phyloP scores from a whole-genome alignment of 2,888 invertebrate species.

The Prenolepis imparis region DNA sequence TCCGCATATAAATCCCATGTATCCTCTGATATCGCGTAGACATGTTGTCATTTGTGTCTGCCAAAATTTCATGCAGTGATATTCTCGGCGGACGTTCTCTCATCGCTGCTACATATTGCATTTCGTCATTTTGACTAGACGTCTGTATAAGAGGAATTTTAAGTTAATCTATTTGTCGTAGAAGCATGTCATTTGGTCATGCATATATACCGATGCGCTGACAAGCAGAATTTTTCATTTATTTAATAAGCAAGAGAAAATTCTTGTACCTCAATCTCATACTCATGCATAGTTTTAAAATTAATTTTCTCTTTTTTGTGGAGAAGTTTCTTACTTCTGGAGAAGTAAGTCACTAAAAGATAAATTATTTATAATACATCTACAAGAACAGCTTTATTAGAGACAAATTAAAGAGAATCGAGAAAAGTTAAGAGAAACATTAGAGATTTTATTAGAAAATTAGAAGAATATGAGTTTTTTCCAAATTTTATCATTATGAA shows the following conservation, averaged over 20 bases:
- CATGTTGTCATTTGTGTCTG: background rate
- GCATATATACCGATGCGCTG: background rate
- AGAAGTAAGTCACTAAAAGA: background rate
- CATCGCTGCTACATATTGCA: conserved; percentile 21
- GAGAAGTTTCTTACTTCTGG: background rate
- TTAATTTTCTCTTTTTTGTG: background rate
- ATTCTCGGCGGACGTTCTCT: background rate
- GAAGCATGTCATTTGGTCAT: conserved; percentile 1
- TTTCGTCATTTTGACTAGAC: conserved; percentile 11
- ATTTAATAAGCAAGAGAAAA: background rate
- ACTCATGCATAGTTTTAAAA: background rate
- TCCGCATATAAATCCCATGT: conserved; percentile 1
- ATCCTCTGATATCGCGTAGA: conserved; percentile 7
- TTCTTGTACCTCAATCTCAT: background rate
- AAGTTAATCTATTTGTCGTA: conserved; percentile 23
- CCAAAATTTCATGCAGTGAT: conserved; percentile 22
- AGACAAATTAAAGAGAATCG: background rate
- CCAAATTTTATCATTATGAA: background rate
- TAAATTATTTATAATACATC: background rate
- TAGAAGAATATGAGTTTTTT: background rate
- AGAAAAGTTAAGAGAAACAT: background rate
- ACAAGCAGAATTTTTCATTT: conserved; percentile 16
- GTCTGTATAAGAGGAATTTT: background rate
- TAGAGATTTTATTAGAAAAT: background rate
- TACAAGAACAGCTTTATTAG: background rate